A percentile compares a stretch with the other conserved stretches of the same genome.
These are phyloP conservation scores for Epinephelus cyanopodus DNA, from an alignment of 2,113 vertebrate species.

Conservation along the genomic window DNA sequence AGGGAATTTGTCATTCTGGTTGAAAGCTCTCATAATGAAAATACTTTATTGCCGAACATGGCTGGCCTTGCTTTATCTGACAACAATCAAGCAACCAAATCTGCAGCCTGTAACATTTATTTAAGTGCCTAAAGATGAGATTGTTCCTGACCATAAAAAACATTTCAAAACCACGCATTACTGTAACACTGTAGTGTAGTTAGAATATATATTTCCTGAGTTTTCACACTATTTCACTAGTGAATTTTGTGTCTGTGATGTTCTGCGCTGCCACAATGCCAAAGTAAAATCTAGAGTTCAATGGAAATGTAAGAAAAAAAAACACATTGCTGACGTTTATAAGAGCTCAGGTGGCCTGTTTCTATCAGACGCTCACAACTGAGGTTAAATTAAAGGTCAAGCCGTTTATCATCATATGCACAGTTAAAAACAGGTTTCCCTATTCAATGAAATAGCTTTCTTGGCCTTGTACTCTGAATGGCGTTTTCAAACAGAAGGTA, in stretches of 20 bases:
- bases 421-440: too few species aligned
- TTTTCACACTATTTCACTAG: neutral
- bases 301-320: neutral
- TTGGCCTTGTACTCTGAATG: too few species aligned
- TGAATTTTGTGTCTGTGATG: neutral
- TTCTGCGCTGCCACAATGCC: neutral
- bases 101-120: neutral
- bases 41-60: neutral
- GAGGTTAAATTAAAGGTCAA: neutral
- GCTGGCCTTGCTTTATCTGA: constrained; percentile 1
- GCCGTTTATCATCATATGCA: too few species aligned
- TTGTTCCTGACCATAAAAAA: neutral
- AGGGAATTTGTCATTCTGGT: neutral
- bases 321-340: too few species aligned
- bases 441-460: too few species aligned
- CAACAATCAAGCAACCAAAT: neutral
- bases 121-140: neutral
- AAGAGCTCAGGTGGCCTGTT: neutral
- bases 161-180: neutral
- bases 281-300: neutral
- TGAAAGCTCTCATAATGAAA: neutral
- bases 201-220: neutral
- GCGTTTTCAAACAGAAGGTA: too few species aligned
- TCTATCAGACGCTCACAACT: neutral
- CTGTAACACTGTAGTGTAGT: neutral